phyloP scores from a whole-genome alignment of 2,113 vertebrate genomes.

The Poecile atricapillus region DNA sequence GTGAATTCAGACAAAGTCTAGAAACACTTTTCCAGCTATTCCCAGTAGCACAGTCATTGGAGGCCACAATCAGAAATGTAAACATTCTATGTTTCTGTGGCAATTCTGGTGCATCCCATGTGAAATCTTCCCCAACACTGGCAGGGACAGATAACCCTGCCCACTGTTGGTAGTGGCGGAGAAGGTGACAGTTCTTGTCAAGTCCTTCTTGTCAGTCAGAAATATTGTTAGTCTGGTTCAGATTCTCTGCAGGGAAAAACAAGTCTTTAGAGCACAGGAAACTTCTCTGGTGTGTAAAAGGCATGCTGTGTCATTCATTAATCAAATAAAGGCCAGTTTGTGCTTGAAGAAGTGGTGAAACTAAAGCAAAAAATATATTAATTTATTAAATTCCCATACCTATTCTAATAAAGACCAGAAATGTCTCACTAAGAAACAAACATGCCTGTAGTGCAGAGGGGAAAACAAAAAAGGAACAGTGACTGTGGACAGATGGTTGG shows the following conservation, averaged over 20 bases:
- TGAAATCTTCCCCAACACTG: neutral
- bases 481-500: neutral
- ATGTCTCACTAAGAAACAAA: neutral
- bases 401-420: neutral
- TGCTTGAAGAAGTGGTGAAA: neutral
- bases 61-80: neutral
- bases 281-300: neutral
- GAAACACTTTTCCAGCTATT: neutral
- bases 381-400: neutral
- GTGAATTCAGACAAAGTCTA: neutral
- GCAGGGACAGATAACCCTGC: neutral
- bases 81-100: neutral
- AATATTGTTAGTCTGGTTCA: neutral
- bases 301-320: neutral
- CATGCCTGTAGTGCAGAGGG: neutral
- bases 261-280: neutral
- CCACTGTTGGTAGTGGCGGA: neutral
- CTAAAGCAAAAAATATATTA: neutral
- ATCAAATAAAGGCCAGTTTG: conserved; percentile 36
- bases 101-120: neutral
- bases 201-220: neutral
- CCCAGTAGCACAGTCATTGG: fast-evolving
- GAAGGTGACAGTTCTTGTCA: neutral
- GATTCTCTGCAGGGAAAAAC: neutral
- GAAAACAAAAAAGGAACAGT: neutral